Evolutionary conservation across 2,113 vertebrate genomes (phyloP), one percentile per base, ranked within the genome.

Genomic region (Bambusicola thoracicus): DNA sequence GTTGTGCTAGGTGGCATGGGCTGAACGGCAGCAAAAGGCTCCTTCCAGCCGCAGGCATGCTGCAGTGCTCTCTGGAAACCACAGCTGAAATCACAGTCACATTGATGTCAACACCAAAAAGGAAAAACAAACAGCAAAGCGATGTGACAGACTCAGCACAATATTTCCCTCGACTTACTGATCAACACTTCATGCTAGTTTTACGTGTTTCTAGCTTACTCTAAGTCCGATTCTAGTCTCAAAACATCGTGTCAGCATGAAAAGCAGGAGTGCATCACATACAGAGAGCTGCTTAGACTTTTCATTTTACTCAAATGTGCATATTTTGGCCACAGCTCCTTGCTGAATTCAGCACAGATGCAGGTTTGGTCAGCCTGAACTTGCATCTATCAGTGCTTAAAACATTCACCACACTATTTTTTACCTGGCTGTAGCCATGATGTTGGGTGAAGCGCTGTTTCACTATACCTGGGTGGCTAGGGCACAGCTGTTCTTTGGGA

Each of bases 381-480:
- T 5, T 32, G 46, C 21, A 73, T 94, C 87, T 93, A 94, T 69
- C 58, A 81, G 36, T 81, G 11, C 27, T 76, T 81, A 44, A 75
- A 86, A 65, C 48, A 86, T 51, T 70, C 59, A 90, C 55, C 32
- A 15, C 21, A 59, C 32, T 27, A 14, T 53, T 53, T n/a, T 78
- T 84, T 68, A 74, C 53, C 83, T 90, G 61, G 20, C 44, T 72
- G 7, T 79, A 66, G 20, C 44, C 24, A 34, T 21, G 56, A 65
- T 51, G 29, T 5, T 49, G n/a, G 38, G 8, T 89, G 86, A 84
- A 61, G 36, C 22, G 51, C 19, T 2, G 74, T 43, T 78, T 84
- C 0, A 0, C 3, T 4, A 41, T 59, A 74, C 12, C 10, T 88
- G 1, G 0, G 49, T 67, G 91, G 36, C 29, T 77, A 80, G 59